Evolutionary conservation across 2,797 vertebrate genomes (phyloP), one percentile per base, ranked within the genome.

Genomic region (Mus minutoides): DNA sequence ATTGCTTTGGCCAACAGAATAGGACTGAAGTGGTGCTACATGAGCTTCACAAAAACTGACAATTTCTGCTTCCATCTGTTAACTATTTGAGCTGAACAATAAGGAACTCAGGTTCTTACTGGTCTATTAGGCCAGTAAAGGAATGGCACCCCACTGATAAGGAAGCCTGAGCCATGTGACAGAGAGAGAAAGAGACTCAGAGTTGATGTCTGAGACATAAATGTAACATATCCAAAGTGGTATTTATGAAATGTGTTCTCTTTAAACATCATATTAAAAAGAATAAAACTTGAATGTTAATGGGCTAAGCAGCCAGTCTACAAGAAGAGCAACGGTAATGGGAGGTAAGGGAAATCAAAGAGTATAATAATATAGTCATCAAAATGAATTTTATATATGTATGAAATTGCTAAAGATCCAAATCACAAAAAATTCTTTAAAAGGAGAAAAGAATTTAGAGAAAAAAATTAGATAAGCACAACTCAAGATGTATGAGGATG

Each of bases 241-340:
- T 80, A 76, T 2, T 80, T 84, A 91, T 79, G 26, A 79, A 79
- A 52, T 85, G 19, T 31, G 58, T 69, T 91, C 2, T 77, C 40
- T 90, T 77, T 73, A 91, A 52, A 91, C 14, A 91, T 88, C 56
- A 58, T 29, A 4, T 43, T 40, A 13, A 78, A 67, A 85, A 64
- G 13, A 75, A 91, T 73, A 88, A 91, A 88, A 12, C 26, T 26
- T 89, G 10, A 78, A 84, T 78, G 88, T n/a, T 52, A 88, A 88
- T 69, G 8, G 9, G 4, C 29, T 89, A 73, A 85, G 12, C 16
- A 90, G 58, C 19, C 11, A 92, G 13, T 56, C 56, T 83, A 62
- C 43, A 26, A 43, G 4, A 62, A 60, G 14, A 31, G 24, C 4
- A 16, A 83, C 62, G 16, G 37, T 60, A 60, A 17, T 82, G 22